A percentile compares a stretch with the other conserved stretches of the same genome.
phyloP scores from a whole-genome alignment of 2,797 vertebrate genomes.

The Euthynnus affinis region DNA sequence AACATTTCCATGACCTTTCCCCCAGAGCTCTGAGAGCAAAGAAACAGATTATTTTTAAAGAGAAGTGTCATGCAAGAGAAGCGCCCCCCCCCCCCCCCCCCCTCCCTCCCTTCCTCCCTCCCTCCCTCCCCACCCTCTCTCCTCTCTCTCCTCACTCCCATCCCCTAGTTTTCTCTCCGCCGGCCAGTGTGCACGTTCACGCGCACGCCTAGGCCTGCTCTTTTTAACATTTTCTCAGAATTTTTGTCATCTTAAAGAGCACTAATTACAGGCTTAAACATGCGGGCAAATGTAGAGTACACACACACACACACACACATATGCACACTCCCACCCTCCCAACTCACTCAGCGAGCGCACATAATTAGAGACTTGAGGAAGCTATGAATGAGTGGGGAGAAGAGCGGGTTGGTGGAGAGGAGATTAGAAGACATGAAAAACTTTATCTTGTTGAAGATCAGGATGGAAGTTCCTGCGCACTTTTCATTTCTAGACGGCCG shows the following conservation, averaged over 20 bases:
- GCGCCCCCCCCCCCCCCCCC: neutral
- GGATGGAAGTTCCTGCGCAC: constrained; percentile 26
- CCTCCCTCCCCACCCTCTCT: neutral
- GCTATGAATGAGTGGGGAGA: constrained; percentile 70
- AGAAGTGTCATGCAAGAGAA: neutral
- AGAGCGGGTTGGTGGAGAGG: constrained; percentile 35
- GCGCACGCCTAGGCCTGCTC: constrained; percentile 51
- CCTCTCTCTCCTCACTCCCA: neutral
- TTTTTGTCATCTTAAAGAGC: constrained; percentile 81
- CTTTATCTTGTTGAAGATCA: constrained; percentile 64
- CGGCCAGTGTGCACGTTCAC: neutral
- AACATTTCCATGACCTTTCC: constrained; percentile 53
- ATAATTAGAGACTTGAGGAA: constrained; percentile 81
- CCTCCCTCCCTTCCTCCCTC: too few relatives aligned
- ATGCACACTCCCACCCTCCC: constrained; percentile 68
- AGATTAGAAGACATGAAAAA: constrained; percentile 71
- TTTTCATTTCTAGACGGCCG: constrained; percentile 32
- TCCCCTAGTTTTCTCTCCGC: neutral
- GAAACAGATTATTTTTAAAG: constrained; percentile 29
- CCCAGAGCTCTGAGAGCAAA: constrained; percentile 37
- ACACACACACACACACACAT: constrained; percentile 37
- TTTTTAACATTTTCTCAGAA: constrained; percentile 77
- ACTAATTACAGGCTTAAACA: constrained; percentile 82
- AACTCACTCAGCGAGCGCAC: constrained; percentile 69
- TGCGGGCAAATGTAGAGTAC: constrained; percentile 65